Conservation (phyloP, 2,797 vertebrate species). For the Sebastes alutus region DNA sequence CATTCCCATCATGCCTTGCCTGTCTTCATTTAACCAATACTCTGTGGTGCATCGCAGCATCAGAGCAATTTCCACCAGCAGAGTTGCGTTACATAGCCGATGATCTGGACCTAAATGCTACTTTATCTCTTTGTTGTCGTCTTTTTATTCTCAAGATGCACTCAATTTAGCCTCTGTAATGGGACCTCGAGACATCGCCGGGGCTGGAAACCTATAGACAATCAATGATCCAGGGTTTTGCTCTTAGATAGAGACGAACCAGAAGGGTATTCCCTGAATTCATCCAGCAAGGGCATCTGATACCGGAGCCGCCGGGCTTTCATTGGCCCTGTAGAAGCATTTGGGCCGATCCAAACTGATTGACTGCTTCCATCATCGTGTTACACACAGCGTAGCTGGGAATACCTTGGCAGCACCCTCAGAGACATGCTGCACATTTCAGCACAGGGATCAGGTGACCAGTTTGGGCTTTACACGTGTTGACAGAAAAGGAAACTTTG, state of each 20-base stretch:
- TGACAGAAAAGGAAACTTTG: neutral
- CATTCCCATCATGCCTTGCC: conserved; percentile 58
- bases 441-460: conserved; percentile 21
- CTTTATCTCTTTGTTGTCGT: conserved; percentile 44
- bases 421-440: neutral
- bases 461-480: neutral
- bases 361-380: conserved; percentile 22
- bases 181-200: conserved; percentile 15
- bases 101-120: conserved; percentile 40
- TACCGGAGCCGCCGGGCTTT: conserved; percentile 6
- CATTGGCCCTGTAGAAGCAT: neutral
- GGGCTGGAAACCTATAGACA: conserved; percentile 24
- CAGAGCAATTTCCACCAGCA: conserved; percentile 37
- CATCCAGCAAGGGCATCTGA: conserved; percentile 21
- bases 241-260: conserved; percentile 21
- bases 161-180: conserved; percentile 44
- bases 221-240: conserved; percentile 53
- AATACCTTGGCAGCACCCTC: conserved; percentile 9
- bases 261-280: conserved; percentile 53
- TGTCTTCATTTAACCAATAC: conserved; percentile 44
- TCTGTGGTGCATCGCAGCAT: conserved; percentile 13
- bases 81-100: conserved; percentile 36
- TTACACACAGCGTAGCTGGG: conserved; percentile 34
- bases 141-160: conserved; percentile 22
- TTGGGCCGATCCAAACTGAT: neutral